Conservation (phyloP, 2,113 vertebrate species). For the Semnornis frantzii region DNA sequence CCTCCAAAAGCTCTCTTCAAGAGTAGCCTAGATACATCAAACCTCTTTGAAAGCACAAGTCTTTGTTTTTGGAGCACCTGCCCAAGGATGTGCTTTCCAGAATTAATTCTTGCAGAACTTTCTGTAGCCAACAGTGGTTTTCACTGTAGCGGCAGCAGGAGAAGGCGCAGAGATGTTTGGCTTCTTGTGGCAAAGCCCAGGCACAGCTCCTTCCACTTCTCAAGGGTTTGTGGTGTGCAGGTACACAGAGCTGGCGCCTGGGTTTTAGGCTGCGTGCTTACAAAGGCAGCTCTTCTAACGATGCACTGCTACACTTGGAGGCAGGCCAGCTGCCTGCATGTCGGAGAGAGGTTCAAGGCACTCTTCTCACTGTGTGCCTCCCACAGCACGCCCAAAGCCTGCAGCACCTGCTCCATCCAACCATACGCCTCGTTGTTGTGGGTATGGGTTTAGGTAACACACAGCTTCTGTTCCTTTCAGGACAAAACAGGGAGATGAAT, state of each 20-base stretch:
- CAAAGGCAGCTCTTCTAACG: neutral
- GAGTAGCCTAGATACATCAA: neutral
- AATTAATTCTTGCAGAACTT: neutral
- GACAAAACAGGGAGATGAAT: neutral
- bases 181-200: too few species aligned
- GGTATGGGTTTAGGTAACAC: neutral
- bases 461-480: neutral
- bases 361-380: neutral
- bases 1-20: neutral
- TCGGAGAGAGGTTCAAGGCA: neutral
- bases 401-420: neutral
- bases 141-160: rapidly evolving
- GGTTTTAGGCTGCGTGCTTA: rapidly evolving
- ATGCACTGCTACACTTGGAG: neutral
- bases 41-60: neutral
- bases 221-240: rapidly evolving
- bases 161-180: neutral
- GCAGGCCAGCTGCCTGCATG: neutral
- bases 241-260: rapidly evolving
- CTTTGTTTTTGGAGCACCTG: neutral
- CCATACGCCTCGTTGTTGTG: neutral
- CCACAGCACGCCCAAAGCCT: neutral
- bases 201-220: neutral
- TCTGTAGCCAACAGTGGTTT: neutral
- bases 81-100: neutral